Evolutionary conservation across 2,888 invertebrate species (phyloP).

Genomic region (Catocala nupta): DNA sequence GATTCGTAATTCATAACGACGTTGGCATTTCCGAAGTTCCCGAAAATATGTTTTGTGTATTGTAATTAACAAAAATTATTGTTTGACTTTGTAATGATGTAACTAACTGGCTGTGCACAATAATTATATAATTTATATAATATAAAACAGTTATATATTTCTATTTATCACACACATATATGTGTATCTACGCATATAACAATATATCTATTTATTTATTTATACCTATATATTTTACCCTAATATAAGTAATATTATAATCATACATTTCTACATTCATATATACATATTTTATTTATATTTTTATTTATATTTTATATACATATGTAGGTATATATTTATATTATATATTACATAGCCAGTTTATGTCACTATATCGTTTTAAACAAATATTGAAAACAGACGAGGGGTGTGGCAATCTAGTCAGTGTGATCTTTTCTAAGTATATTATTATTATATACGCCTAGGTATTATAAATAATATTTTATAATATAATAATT

Average conservation of each 20-base stretch:
- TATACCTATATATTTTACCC: background rate
- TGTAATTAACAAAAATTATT: constrained; percentile 66
- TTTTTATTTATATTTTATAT: background rate
- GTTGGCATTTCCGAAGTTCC: constrained; percentile 48
- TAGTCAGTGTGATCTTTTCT: constrained; percentile 85
- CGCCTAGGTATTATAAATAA: constrained; percentile 53
- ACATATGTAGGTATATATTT: background rate
- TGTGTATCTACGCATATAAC: background rate
- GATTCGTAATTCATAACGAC: constrained; percentile 34
- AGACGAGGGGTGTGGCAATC: constrained; percentile 86
- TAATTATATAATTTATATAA: too few species aligned
- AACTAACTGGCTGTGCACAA: constrained; percentile 29
- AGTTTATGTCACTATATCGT: constrained; percentile 33
- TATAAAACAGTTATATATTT: background rate
- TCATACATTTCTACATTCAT: background rate
- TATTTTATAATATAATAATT: constrained; percentile 58
- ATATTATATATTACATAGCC: background rate
- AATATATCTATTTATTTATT: background rate
- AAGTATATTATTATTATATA: constrained; percentile 50
- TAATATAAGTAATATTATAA: too few species aligned
- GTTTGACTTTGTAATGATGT: constrained; percentile 36
- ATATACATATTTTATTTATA: background rate
- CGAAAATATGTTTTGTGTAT: constrained; percentile 56
- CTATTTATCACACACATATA: background rate
- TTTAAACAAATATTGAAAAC: constrained; percentile 57